Percentiles rank a stretch among this genome's conserved stretches.
Evolutionary conservation across 2,888 invertebrate genomes (phyloP).

Genomic region (Bedellia somnulentella): DNA sequence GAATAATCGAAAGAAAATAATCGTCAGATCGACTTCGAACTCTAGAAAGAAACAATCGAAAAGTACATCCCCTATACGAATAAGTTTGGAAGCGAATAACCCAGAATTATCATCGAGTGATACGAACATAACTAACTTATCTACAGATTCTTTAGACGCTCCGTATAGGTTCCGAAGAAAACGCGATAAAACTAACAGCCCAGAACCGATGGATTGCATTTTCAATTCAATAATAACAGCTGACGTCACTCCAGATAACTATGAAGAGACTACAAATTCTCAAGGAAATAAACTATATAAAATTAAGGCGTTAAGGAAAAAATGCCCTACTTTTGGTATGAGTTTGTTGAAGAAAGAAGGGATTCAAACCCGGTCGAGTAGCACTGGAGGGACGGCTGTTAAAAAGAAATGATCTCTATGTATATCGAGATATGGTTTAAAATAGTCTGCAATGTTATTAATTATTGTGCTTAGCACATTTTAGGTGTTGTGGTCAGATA

Average conservation of each 20-base stretch:
- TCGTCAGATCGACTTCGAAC: slow-evolving; percentile 41
- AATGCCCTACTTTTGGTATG: slow-evolving; percentile 41
- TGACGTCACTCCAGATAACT: slow-evolving; percentile 45
- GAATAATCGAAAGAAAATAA: slow-evolving; percentile 38
- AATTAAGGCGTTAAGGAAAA: slow-evolving; percentile 49
- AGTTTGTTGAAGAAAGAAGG: slow-evolving; percentile 46
- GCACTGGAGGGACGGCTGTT: slow-evolving; percentile 36
- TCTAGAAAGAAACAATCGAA: slow-evolving; percentile 46
- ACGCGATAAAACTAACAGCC: slow-evolving; percentile 44
- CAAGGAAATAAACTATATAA: slow-evolving; percentile 54
- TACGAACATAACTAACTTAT: slow-evolving; percentile 50
- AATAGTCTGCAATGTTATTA: no score
- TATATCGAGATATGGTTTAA: no score
- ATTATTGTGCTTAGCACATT: no score
- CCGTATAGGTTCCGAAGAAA: slow-evolving; percentile 47
- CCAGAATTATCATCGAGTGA: slow-evolving; percentile 53
- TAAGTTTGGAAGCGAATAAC: slow-evolving; percentile 24
- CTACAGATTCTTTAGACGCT: slow-evolving; percentile 44
- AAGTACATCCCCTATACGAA: slow-evolving; percentile 23
- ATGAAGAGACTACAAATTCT: slow-evolving; percentile 44
- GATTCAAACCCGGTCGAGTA: slow-evolving; percentile 47
- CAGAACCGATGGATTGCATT: slow-evolving; percentile 50
- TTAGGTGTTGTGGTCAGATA: no score
- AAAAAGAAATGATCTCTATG: slow-evolving; percentile 59
- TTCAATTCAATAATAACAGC: slow-evolving; percentile 40